Evolutionary conservation across 2,888 invertebrate genomes (phyloP), one percentile per base, ranked within the genome.

Genomic region (Mermis nigrescens): DNA sequence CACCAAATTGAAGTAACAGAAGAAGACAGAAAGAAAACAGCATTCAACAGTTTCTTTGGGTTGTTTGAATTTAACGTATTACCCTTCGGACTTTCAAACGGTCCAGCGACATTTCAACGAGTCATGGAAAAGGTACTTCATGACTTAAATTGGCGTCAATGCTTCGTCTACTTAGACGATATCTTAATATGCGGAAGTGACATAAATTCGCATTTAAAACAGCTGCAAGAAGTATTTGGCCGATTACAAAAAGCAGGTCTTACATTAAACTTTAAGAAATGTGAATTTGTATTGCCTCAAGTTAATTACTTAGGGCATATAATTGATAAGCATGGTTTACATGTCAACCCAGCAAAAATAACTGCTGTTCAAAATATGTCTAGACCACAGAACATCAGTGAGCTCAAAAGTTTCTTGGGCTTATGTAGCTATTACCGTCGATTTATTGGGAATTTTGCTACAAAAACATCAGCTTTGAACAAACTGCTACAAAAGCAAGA

Each of bases 251-350:
- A 46, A 24, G 51, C 51, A 24, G 57, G 57, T 4, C 52, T 64
- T 51, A 68, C 65, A 0, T 52, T 74, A 0, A 68, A 67, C 45
- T 53, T 66, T 1, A 55, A 24, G 0, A 72, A 73, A 60, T 69
- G 68, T 57, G 52, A 48, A 26, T 59, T 61, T 29, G 27, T 22
- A 26, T 3, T 4, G n/a, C 24, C 3, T 3, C 2, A 29, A 31
- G 29, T 74, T 1, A 63, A 64, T 46, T 70, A 68, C 59, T 59
- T 74, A 1, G 72, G 73, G 1, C 71, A 70, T 57, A 38, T 70
- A 0, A 68, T 75, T 0, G 67, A 69, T 59, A 52, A 59, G 2
- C 55, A 29, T 4, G 64, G 64, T 0, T 60, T 71, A 4, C 56
- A 61, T 45, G 63, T 66, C 19, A 66, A 67, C 64, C 65, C 65